Conservation (phyloP, 2,888 invertebrate genomes). For the Pardosa pseudoannulata region DNA sequence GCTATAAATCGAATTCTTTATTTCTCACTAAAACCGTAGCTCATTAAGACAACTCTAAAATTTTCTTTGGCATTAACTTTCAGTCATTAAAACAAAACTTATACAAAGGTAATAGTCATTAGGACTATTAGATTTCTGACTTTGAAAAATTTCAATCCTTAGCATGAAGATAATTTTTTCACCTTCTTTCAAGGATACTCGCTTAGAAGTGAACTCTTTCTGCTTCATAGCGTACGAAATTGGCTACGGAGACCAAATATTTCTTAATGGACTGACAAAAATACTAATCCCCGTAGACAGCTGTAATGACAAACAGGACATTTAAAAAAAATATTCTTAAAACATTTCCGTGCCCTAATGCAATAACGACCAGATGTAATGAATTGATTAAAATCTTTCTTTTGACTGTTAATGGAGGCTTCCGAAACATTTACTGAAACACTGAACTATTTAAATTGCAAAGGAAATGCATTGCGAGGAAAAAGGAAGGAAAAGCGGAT, state of each 20-base stretch:
- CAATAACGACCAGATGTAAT: slow-evolving; percentile 25
- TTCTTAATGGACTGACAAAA: not conserved
- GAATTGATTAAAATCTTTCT: slow-evolving; percentile 37
- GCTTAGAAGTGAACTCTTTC: no score
- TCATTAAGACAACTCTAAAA: no score
- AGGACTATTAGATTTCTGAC: no score
- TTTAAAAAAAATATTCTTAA: not conserved
- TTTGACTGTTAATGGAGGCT: not conserved
- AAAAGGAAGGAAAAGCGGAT: not conserved
- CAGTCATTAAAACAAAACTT: no score
- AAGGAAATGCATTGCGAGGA: not conserved
- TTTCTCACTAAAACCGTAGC: no score
- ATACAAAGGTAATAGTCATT: no score
- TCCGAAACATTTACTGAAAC: slow-evolving; percentile 15
- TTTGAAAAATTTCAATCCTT: no score
- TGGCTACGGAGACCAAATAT: not conserved
- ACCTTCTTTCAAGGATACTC: no score
- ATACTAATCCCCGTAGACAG: not conserved
- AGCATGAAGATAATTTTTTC: no score
- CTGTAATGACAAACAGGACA: not conserved
- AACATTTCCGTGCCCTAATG: not conserved
- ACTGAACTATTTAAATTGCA: slow-evolving; percentile 27
- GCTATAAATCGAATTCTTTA: no score
- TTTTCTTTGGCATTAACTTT: no score
- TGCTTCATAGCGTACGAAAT: no score